Percentiles rank a stretch among this genome's conserved stretches.
These are phyloP conservation scores for Nysson spinosus DNA, from an alignment of 2,888 invertebrate species.

Conservation along the genomic window DNA sequence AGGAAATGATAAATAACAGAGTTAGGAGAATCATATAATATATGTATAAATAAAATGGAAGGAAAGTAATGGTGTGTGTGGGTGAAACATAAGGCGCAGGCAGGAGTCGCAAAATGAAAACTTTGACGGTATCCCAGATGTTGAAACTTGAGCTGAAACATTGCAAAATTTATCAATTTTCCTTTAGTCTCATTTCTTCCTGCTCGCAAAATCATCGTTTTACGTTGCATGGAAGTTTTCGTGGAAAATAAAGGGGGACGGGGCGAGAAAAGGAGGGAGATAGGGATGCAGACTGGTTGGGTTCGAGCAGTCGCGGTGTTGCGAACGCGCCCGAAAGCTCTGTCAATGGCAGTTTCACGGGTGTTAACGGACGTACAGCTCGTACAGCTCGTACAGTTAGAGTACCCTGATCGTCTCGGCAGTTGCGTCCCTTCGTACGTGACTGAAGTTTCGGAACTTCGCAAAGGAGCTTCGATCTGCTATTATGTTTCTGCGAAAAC, in stretches of 20 bases:
- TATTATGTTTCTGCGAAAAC: constrained; percentile 54
- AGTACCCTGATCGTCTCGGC: constrained; percentile 47
- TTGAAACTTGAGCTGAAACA: no score
- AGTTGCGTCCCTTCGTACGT: constrained; percentile 25
- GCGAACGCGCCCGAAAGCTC: constrained; percentile 25
- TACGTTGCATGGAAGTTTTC: no score
- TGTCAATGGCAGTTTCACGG: constrained; percentile 47
- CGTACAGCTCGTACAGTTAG: constrained; percentile 34
- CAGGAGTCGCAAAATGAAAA: no score
- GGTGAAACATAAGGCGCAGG: no score
- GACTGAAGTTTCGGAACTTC: constrained; percentile 34
- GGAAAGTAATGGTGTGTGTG: no score
- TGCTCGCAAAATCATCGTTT: no score
- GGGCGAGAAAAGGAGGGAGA: background rate
- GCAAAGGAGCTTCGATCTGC: constrained; percentile 30
- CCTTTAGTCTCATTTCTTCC: no score
- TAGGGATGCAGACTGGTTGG: background rate
- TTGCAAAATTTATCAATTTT: no score
- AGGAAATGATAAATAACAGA: no score
- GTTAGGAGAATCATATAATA: no score
- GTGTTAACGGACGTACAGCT: constrained; percentile 38
- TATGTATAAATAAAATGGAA: no score
- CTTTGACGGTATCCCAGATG: no score
- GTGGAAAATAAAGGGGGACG: background rate
- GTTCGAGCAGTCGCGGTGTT: background rate